phyloP scores from a whole-genome alignment of 1,140 invertebrate species.

The Cataglyphis hispanica region DNA sequence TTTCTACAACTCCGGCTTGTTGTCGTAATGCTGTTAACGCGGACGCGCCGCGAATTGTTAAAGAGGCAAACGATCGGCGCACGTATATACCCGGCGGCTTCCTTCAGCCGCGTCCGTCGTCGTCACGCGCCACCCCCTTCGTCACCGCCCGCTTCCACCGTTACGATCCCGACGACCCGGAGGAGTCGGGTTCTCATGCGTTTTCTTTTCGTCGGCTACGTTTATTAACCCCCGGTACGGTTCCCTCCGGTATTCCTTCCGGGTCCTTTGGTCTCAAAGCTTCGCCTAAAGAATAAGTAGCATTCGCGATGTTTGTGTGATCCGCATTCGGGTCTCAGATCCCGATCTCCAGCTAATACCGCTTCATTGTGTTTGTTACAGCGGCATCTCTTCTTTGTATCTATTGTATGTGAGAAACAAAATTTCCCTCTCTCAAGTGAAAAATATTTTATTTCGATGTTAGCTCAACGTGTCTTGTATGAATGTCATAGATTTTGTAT shows the following conservation, averaged over 20 bases:
- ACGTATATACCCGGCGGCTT: conserved; percentile 68
- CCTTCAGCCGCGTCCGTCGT: conserved; percentile 67
- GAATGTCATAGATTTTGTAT: not conserved
- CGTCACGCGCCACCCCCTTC: conserved; percentile 71
- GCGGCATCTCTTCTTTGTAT: not conserved
- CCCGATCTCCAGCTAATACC: not conserved
- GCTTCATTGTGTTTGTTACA: conserved; percentile 6
- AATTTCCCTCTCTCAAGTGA: not conserved
- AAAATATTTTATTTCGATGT: not conserved
- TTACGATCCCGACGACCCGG: conserved; percentile 15
- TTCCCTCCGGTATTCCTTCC: not conserved
- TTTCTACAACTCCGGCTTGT: conserved; percentile 86
- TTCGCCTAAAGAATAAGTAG: conserved; percentile 31
- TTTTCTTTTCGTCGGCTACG: conserved; percentile 53
- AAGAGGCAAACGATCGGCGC: conserved; percentile 77
- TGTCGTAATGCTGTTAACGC: conserved; percentile 86
- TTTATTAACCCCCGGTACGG: conserved; percentile 42
- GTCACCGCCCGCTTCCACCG: conserved; percentile 38
- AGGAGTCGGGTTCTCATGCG: conserved; percentile 23
- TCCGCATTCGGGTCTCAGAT: conserved; percentile 34
- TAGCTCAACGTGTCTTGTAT: not conserved
- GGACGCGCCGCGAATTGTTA: conserved; percentile 85
- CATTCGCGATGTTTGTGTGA: conserved; percentile 38
- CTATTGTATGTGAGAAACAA: not conserved
- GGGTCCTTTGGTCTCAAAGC: conserved; percentile 30